Evolutionary conservation across 2,888 invertebrate genomes (phyloP).

Genomic region (Nasonia oneida): DNA sequence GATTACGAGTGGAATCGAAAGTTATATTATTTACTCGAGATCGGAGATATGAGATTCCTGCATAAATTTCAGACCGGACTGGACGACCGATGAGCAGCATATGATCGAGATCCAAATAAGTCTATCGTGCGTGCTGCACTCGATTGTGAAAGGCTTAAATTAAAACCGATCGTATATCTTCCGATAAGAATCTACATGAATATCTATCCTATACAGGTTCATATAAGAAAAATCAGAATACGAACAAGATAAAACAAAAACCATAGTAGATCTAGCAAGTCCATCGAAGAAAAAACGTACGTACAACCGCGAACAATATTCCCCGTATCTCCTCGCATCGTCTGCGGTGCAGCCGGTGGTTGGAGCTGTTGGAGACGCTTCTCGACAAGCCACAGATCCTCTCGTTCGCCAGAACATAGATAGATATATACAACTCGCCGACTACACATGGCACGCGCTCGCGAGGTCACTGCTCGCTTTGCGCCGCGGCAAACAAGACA

Average conservation of each 20-base stretch:
- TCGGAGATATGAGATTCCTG: conserved; percentile 20
- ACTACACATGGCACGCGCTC: not conserved
- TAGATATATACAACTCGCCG: not conserved
- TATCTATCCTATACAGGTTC: not conserved
- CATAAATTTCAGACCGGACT: conserved; percentile 22
- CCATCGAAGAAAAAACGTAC: too few species aligned
- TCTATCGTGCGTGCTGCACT: not conserved
- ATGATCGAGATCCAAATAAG: conserved; percentile 23
- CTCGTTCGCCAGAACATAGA: not conserved
- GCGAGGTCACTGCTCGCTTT: conserved; percentile 50
- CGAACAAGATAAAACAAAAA: not conserved
- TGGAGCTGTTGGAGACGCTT: not conserved
- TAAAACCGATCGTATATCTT: not conserved
- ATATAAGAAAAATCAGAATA: not conserved
- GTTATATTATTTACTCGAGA: not conserved
- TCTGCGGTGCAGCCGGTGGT: conserved; percentile 12
- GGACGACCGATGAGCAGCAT: not conserved
- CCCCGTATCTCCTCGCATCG: not conserved
- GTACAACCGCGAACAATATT: not conserved
- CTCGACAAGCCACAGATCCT: not conserved
- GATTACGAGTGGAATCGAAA: not conserved
- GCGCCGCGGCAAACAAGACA: conserved; percentile 20
- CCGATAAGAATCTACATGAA: not conserved
- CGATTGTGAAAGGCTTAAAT: not conserved
- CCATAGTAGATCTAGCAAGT: too few species aligned